Base-by-base conservation (phyloP, 1,140 invertebrate species). In the Leptopilina boulardi region DNA sequence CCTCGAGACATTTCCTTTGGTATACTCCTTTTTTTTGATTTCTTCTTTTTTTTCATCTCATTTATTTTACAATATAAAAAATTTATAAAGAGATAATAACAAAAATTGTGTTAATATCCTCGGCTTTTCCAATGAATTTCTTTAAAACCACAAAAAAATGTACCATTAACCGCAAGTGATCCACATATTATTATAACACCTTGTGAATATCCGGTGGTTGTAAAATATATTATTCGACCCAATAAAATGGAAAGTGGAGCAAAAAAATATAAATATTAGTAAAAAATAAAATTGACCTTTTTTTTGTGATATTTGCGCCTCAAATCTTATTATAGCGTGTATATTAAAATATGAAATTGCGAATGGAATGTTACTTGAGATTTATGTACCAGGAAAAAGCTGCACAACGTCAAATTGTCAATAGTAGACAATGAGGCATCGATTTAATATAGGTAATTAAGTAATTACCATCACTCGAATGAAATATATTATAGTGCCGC, bases 401-500 rank as follows among this genome's bases (percentile, higher is more conserved):
- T 9, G 47, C n/a, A 8, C 41, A 47, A 51, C 47, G 3, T 51
- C 0, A 51, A 51, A 51, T 51, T 51, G 47, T 51, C 15, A 51
- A 51, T 18, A n/a, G 47, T 6, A n/a, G 47, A 51, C 47, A 51
- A 51, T 51, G 47, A 51, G 47, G 47, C n/a, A 51, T 51, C 47
- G 47, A 51, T 51, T 51, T 51, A 51, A 51, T 18, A 18, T n/a
- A n/a, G 47, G 13, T 51, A 51, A 51, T 51, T 51, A 51, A 51
- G 47, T 51, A 51, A 51, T 51, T 51, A 51, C 47, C 47, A 51
- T 51, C 47, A 51, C 47, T 51, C 18, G 47, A 51, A 51, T 51
- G 47, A 51, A 51, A 51, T 51, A 51, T 51, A 51, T 74, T 74
- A n/a, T n/a, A 80, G 78, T 81, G 78, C 82, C 83, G 82, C 82